Conservation (phyloP, 2,113 vertebrate genomes). For the Tauraco erythrolophus region DNA sequence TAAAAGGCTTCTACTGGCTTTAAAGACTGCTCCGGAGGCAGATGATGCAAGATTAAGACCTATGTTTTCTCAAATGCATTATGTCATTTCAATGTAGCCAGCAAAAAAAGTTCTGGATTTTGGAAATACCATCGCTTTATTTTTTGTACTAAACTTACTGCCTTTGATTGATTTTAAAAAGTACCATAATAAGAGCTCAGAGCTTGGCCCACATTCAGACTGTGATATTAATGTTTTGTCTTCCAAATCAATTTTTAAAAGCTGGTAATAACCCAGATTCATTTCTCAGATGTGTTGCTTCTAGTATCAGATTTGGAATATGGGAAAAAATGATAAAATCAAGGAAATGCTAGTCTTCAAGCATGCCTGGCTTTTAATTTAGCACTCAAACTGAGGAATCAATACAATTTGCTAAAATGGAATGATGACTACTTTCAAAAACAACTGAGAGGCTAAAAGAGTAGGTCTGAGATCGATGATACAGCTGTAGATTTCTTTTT, state of each 20-base stretch:
- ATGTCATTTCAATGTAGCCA: not conserved
- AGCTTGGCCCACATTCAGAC: not conserved
- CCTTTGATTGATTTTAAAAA: not conserved
- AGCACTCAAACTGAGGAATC: not conserved
- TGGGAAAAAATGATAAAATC: slow-evolving; percentile 1
- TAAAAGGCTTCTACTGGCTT: not conserved
- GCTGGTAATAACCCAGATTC: not conserved
- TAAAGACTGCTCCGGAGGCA: not conserved
- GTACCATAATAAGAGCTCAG: not conserved
- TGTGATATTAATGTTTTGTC: not conserved
- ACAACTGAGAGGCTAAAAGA: not conserved
- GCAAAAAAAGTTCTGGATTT: not conserved
- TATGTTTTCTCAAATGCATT: not conserved
- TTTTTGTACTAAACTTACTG: not conserved
- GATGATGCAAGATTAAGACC: not conserved
- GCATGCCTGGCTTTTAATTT: slow-evolving; percentile 4
- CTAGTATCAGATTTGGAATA: slow-evolving; percentile 3
- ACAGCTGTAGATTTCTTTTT: not conserved
- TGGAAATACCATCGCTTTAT: not conserved
- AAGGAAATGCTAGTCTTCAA: not conserved
- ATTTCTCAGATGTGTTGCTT: slow-evolving; percentile 6
- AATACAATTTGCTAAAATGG: not conserved
- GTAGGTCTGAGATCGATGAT: not conserved
- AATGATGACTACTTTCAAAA: not conserved
- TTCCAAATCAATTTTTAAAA: slow-evolving; percentile 16